Conservation (phyloP, 2,888 invertebrate genomes). For the Drosophila dives region DNA sequence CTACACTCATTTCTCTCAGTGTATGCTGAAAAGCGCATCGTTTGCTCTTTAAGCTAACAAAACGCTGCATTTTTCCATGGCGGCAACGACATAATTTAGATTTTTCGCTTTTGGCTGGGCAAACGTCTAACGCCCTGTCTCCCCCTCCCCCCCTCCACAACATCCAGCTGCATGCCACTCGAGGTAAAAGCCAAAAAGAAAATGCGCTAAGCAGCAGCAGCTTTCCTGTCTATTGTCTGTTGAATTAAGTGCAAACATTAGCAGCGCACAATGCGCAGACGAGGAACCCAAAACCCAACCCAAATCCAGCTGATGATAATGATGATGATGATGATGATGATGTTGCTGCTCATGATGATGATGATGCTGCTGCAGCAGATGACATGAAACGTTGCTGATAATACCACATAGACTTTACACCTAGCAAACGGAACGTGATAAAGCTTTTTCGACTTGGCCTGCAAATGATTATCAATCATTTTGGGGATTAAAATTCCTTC, state of each 20-base stretch:
- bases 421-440: slow-evolving; percentile 76
- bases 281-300: slow-evolving; percentile 25
- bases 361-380: slow-evolving; percentile 30
- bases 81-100: slow-evolving; percentile 79
- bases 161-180: background rate
- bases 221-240: slow-evolving; percentile 70
- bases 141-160: background rate
- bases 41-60: slow-evolving; percentile 68
- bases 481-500: slow-evolving; percentile 81
- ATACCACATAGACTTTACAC: slow-evolving; percentile 72
- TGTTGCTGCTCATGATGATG: slow-evolving; percentile 32
- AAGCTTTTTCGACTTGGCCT: slow-evolving; percentile 66
- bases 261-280: slow-evolving; percentile 56
- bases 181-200: slow-evolving; percentile 63
- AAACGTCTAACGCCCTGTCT: background rate
- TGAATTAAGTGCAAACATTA: slow-evolving; percentile 82
- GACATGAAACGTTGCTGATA: slow-evolving; percentile 51
- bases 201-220: slow-evolving; percentile 40
- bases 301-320: slow-evolving; percentile 4
- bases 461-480: slow-evolving; percentile 81
- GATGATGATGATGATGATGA: slow-evolving; percentile 26
- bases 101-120: slow-evolving; percentile 59
- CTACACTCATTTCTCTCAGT: slow-evolving; percentile 34
- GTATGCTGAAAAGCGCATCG: slow-evolving; percentile 58
- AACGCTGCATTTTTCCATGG: slow-evolving; percentile 73